Base-by-base conservation (phyloP, 1,140 invertebrate species). In the Muscidifurax raptorellus region DNA sequence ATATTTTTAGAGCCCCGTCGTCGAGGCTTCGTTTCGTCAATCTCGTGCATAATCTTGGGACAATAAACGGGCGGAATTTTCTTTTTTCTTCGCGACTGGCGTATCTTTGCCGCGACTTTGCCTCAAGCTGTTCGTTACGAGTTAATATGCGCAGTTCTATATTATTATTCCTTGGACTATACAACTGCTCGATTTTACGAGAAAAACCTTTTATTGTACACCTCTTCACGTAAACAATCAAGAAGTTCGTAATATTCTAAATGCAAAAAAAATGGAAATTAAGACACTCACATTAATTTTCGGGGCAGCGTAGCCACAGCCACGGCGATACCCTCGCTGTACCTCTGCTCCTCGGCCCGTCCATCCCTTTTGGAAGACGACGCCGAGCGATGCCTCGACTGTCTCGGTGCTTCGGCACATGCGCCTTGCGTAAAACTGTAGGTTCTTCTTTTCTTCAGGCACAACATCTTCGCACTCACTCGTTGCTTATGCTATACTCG, bases 391-490 rank as follows among this genome's bases (percentile, higher is more conserved):
- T 47, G 76, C 18, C 75, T 22, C 25, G n/a, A 13, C 3, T 69
- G 72, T 13, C 88, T 85, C 30, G 88, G 85, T 3, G 87, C 67
- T 25, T 89, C 87, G 52, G 80, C 64, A 77, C 89, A 90, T 28
- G 88, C 86, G 67, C 89, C 89, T 85, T 90, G 90, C 66, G 90
- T 91, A 85, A 91, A 90, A 80, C 90, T 91, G 86, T 91, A 91
- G 59, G 90, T 90, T 25, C 90, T 87, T 6, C 90, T 83, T 72
- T 91, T 91, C 85, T 91, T 91, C 36, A 91, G 71, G 82, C 90
- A 91, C 86, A 91, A 82, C 90, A 91, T 91, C 67, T 86, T 89
- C 80, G 72, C 40, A 47, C 44, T 30, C 25, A 32, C 28, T 74
- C 4, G n/a, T 28, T 30, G 25, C 52, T 7, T 80, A 18, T 13